These are phyloP conservation scores for Monodelphis domestica DNA, from an alignment of 2,797 vertebrate species.

Conservation along the genomic window DNA sequence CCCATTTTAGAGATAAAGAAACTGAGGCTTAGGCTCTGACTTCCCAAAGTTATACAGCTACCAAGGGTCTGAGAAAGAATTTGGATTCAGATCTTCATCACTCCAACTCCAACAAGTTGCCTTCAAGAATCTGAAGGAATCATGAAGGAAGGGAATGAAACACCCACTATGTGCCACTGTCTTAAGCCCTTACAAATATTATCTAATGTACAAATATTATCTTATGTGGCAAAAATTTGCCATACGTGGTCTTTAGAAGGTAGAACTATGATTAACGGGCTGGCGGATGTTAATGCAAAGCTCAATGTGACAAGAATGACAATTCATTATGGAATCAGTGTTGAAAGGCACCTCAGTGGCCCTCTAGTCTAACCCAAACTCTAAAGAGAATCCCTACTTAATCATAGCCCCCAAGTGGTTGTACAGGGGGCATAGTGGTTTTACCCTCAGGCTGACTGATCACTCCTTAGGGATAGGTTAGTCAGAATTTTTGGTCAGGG, in stretches of 20 bases:
- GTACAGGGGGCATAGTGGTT: not conserved
- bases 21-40: not conserved
- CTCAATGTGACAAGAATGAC: not conserved
- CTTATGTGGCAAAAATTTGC: not conserved
- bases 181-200: not conserved
- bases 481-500: not conserved
- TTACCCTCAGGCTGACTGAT: not conserved
- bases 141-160: not conserved
- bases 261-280: not conserved
- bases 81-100: not conserved
- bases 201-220: not conserved
- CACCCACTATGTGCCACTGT: not conserved
- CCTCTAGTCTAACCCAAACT: no score
- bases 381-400: not conserved
- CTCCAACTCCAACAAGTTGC: not conserved
- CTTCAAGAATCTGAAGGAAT: not conserved
- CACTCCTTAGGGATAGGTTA: not conserved
- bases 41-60: not conserved
- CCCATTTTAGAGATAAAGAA: not conserved
- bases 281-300: not conserved
- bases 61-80: not conserved
- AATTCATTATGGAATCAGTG: not conserved
- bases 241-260: not conserved
- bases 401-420: not conserved
- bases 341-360: not conserved